Percentiles rank a stretch among this genome's conserved stretches.
Conservation (phyloP, 1,140 invertebrate genomes). For the Apis laboriosa region DNA sequence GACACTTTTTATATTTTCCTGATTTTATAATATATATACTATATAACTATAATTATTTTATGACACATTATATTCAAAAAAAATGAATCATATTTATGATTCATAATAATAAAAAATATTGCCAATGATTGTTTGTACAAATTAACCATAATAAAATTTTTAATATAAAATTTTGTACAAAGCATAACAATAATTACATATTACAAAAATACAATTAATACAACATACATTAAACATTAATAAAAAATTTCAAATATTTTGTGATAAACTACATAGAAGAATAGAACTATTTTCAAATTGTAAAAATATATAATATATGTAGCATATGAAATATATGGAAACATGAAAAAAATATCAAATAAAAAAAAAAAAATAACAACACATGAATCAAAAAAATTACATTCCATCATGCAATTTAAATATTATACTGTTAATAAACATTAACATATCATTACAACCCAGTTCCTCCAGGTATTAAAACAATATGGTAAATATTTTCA, state of each 20-base stretch:
- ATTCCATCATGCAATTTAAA: slow-evolving; percentile 46
- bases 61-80: slow-evolving; percentile 13
- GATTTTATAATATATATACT: slow-evolving; percentile 18
- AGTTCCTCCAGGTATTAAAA: slow-evolving; percentile 28
- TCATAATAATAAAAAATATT: slow-evolving; percentile 6
- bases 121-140: slow-evolving; percentile 28
- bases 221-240: slow-evolving; percentile 8
- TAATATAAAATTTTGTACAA: slow-evolving; percentile 8
- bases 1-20: slow-evolving; percentile 14
- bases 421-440: slow-evolving; percentile 46
- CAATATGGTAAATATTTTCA: slow-evolving; percentile 28
- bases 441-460: slow-evolving; percentile 31
- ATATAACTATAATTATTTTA: slow-evolving; percentile 18
- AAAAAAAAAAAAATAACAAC: slow-evolving; percentile 2
- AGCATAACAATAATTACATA: slow-evolving; percentile 29
- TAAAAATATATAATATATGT: slow-evolving; percentile 26
- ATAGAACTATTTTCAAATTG: slow-evolving; percentile 12
- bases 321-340: slow-evolving; percentile 14
- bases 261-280: slow-evolving; percentile 6
- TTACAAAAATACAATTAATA: not conserved
- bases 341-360: slow-evolving; percentile 2
- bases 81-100: slow-evolving; percentile 6
- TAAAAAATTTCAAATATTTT: slow-evolving; percentile 19
- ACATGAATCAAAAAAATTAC: slow-evolving; percentile 22
- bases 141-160: slow-evolving; percentile 30